Base-by-base conservation (phyloP, 2,888 invertebrate species). In the Andrena marginata region DNA sequence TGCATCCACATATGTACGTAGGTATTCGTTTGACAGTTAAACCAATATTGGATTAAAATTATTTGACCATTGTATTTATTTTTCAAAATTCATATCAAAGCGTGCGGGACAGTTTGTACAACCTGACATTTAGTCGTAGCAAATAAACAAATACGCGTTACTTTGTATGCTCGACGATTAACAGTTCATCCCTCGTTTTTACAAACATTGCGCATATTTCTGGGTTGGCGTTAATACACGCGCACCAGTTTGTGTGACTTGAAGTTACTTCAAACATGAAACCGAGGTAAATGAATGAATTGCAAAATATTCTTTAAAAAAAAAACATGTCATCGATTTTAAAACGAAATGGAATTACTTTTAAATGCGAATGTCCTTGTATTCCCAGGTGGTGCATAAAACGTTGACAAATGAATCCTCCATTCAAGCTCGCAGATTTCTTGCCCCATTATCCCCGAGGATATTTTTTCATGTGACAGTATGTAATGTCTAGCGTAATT, bases 401-500 rank as follows among this genome's bases (percentile, higher is more conserved):
- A 23, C 20, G 8, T 23, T 23, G 54, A 54, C 23, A 54, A 54
- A 54, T 54, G 54, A 10, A 23, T 54, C 23, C 23, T 23, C 23
- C 54, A 20, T 54, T 16, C n/a, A 31, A 33, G 26, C 60, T n/a
- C 33, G 33, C 35, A 35, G 10, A 63, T 42, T 64, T 23, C 23
- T 20, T 29, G 8, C 29, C 29, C 2, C n/a, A 31, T 69, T 69
- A 35, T 16, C 26, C 7, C 4, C 51, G 23, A 0, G 48, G 42
- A 70, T 48, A 23, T 54, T 54, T n/a, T n/a, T 29, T 20, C 35
- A 8, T 16, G 35, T 13, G 65, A 16, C 2, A 65, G 65, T 20
- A 13, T 23, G 20, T 33, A 51, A 33, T 35, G 16, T 51, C 49
- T 8, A 29, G 31, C 70, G 35, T 72, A 77, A 81, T 81, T 71